phyloP scores from a whole-genome alignment of 2,113 vertebrate species.

The Catagonus wagneri region DNA sequence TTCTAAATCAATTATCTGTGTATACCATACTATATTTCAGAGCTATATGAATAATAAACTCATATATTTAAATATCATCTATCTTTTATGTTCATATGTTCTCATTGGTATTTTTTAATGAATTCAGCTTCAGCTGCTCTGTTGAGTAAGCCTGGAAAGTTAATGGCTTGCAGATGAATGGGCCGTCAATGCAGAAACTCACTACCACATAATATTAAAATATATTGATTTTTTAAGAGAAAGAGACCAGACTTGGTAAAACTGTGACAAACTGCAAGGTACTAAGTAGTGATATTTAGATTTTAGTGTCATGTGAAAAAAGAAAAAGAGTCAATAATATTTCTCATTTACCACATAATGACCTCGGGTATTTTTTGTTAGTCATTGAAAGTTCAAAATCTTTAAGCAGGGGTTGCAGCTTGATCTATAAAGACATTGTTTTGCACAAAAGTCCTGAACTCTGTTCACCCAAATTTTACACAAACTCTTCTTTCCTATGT shows the following conservation, averaged over 20 bases:
- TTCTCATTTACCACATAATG: conserved; percentile 32
- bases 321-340: conserved; percentile 23
- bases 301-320: conserved; percentile 17
- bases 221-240: conserved; percentile 49
- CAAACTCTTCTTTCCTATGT: background rate
- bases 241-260: conserved; percentile 16
- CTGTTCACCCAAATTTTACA: background rate
- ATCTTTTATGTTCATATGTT: conserved; percentile 29
- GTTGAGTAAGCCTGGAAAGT: conserved; percentile 45
- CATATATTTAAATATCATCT: conserved; percentile 21
- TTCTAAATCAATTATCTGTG: conserved; percentile 22
- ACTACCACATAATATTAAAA: conserved; percentile 60
- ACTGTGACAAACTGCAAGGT: conserved; percentile 55
- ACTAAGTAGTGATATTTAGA: conserved; percentile 42
- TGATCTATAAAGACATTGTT: background rate
- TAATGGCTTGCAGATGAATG: conserved; percentile 58
- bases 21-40: background rate
- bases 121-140: conserved; percentile 54
- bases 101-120: conserved; percentile 56
- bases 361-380: conserved; percentile 35
- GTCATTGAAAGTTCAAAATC: background rate
- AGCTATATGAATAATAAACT: conserved; percentile 17
- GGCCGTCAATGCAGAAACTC: conserved; percentile 18
- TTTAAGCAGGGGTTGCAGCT: background rate
- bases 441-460: background rate